Conservation (phyloP, 2,113 vertebrate genomes). For the Eurypyga helias region DNA sequence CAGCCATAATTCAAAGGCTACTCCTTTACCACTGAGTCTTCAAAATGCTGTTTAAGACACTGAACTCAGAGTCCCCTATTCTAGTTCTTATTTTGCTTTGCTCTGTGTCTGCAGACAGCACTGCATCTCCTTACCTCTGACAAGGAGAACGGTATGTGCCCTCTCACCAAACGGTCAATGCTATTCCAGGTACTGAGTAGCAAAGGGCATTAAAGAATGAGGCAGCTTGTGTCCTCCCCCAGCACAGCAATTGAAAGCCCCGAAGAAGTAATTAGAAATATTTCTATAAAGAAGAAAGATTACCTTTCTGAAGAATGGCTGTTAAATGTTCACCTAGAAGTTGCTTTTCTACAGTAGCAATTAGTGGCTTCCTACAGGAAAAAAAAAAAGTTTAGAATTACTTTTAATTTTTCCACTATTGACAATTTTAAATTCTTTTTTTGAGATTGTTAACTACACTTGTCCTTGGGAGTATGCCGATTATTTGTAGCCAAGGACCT, state of each 20-base stretch:
- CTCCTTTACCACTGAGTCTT: background rate
- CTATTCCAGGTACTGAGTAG: background rate
- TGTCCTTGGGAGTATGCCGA: background rate
- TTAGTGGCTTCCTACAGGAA: slow-evolving; percentile 91
- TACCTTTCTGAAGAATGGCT: slow-evolving; percentile 98
- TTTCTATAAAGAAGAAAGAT: slow-evolving; percentile 40
- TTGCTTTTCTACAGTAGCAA: slow-evolving; percentile 97
- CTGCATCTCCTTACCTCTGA: background rate
- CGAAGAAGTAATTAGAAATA: slow-evolving; percentile 11
- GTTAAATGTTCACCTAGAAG: slow-evolving; percentile 98
- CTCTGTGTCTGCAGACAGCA: background rate
- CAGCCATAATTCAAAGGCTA: background rate
- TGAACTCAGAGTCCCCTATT: background rate
- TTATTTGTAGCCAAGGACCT: background rate
- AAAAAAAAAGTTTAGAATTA: slow-evolving; percentile 72
- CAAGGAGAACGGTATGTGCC: background rate
- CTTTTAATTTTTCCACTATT: slow-evolving; percentile 38
- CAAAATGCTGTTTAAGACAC: background rate
- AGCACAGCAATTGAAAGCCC: slow-evolving; percentile 42
- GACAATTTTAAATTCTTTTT: slow-evolving; percentile 33
- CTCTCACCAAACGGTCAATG: background rate
- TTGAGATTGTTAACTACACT: background rate
- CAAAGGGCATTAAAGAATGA: background rate
- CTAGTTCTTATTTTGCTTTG: background rate
- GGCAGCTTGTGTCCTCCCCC: background rate